Base-by-base conservation (phyloP, 64 coral and sea anemone genomes). In the Exaiptasia diaphana region DNA sequence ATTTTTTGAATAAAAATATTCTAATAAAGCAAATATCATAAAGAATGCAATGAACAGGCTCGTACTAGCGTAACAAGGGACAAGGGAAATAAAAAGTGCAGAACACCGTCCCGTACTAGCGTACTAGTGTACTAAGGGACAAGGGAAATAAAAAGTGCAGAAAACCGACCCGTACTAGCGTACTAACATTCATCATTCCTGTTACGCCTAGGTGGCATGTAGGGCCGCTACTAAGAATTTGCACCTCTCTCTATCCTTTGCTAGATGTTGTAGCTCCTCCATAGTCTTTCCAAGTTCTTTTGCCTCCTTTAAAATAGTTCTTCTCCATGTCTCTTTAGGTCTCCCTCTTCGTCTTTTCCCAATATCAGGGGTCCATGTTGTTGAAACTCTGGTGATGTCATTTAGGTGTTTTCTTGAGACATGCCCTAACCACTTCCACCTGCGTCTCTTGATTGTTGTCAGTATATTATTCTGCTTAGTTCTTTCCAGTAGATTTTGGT, bases 221-320 rank as follows among this genome's bases (percentile, higher is more conserved):
- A 31, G 59, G 59, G 59, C 59, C 59, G 26, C 26, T 31, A 63
- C 59, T 63, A 63, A 32, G 59, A 31, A 63, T 31, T 63, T 63
- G 27, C 59, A 63, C 59, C 59, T 63, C 59, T 63, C 59, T 15
- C 59, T 63, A 15, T 34, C 59, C 59, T 63, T 62, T 62, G 25
- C 58, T 62, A 32, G 58, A 13, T 32, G 58, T 30, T 62, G 26
- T 50, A 45, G 21, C 67, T 45, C 67, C 23, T 41, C 41, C 36
- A 71, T 71, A 22, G 67, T 12, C 58, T 30, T 62, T 62, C 36
- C 36, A 42, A 71, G 67, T 41, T 71, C 67, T 71, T 71, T 71
- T 71, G 22, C 36, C 22, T 71, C 67, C 15, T 39, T 41, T n/a
- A 45, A 39, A 27, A 71, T 37, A 41, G 65, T 69, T 30, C 4